Base-by-base conservation (phyloP, 2,113 vertebrate genomes). In the Aviceda subcristata region DNA sequence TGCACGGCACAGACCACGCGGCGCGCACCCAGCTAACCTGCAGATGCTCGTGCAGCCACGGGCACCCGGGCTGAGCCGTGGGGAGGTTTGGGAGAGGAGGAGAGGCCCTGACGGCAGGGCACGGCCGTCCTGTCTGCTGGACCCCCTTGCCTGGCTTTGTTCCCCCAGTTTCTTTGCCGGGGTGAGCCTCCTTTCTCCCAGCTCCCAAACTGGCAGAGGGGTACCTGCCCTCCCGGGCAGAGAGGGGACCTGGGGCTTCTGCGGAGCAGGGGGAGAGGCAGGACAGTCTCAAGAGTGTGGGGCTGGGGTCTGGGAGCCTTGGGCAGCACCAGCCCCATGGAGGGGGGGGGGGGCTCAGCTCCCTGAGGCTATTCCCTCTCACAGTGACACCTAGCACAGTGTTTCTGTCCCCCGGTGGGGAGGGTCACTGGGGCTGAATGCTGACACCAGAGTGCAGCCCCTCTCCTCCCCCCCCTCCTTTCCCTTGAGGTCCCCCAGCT, bases 1-100 rank as follows among this genome's bases (percentile, higher is more conserved):
- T 5, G 4, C 77, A 5, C 0, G 12, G 60, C 46, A 3, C 48
- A 0, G 63, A 15, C 21, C 53, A 0, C 1, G 10, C 1, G 8
- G 12, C 12, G 1, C 3, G 34, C 41, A 8, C n/a, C 9, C 23
- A 2, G 3, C 24, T 36, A 4, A 1, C 1, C 8, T 41, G 15
- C 12, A 4, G 85, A 15, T 17, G 23, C 32, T 57, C 1, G 27
- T 2, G 43, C 34, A 5, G 48, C 45, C 36, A 19, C 0, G 10
- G 63, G 59, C 57, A 51, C 22, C 7, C 0, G 5, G 30, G 11
- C 67, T 18, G 22, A n/a, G 53, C 39, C 2, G 1, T 9, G 45
- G 55, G 29, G 51, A 6, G 29, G 30, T 2, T 1, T 1, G 3
- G 57, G 34, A 48, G 22, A 29, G 27, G 20, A 30, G 16, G 15